Base-by-base conservation (phyloP, 1,140 invertebrate genomes). In the Drosophila setifemur region DNA sequence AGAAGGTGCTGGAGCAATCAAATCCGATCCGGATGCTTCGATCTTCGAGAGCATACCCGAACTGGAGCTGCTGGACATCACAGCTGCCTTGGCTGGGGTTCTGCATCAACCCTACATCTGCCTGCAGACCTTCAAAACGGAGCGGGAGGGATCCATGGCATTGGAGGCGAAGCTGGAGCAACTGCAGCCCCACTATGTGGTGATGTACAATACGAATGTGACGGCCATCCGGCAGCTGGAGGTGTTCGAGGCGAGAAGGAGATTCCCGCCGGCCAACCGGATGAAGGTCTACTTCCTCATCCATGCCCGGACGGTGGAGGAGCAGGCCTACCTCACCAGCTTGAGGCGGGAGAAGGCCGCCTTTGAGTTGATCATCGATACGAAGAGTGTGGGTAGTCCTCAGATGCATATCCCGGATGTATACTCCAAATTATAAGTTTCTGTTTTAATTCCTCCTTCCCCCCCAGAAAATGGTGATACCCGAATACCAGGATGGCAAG, bases 191-290 rank as follows among this genome's bases (percentile, higher is more conserved):
- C 93, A 93, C 69, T 97, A 96, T 91, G 93, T 99, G 0, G 93
- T 99, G 52, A 93, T 99, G 91, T 99, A 99, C 91, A 96, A 98
- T 89, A 94, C 94, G 42, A 96, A 98, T 90, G 94, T 99, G 53
- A 93, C 94, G 4, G 94, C 96, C 44, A 95, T 99, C 2, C 91
- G 97, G 26, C 96, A 98, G 91, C 92, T 99, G 25, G 97, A 99
- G 91, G 93, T 97, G 23, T 93, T 91, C 68, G 94, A 97, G 93
- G 93, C 96, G 25, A 95, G 94, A 72, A 94, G 95, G 74, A 93
- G 93, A 31, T 90, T 91, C 9, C 90, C 93, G 76, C 91, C 93
- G 3, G 91, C 92, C 0, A 87, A 92, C 3, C 89, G 91, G 4
- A 88, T 97, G 1, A 94, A 93, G 76, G 94, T 98, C n/a, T 98